Evolutionary conservation across 2,113 vertebrate genomes (phyloP), one percentile per base, ranked within the genome.

Genomic region (Gallinago jamesoni): DNA sequence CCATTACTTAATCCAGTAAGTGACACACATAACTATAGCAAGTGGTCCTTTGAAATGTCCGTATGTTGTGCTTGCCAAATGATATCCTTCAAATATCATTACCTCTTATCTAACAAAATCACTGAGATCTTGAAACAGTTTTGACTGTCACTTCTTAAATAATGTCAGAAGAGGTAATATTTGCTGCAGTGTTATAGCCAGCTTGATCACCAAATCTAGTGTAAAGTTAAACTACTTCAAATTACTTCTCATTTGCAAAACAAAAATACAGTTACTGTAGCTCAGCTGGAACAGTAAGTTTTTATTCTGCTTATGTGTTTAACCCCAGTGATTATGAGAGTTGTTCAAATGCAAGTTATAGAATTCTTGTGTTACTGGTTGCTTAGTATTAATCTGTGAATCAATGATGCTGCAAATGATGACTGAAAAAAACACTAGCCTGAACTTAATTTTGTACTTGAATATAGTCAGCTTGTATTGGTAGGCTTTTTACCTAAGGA

Each of bases 21-120:
- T 50, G 39, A 45, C 37, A 25, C 14, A 15, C 4, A 7, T 75
- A 73, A 45, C 50, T 82, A 7, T 4, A 88, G 55, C 59, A 80
- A 98, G 96, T 89, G 97, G 41, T 80, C 28, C 66, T 84, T 84
- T 73, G 28, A 56, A 91, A 82, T 63, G 21, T 39, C 35, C 0
- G 0, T 45, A 5, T 39, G 7, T 66, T 79, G 17, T 59, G 20
- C 69, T 82, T 77, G 30, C 17, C 27, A 19, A 37, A 69, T 7
- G 18, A 20, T 75, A 53, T 55, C 47, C 12, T 84, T 75, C 12
- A 70, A 45, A 37, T 74, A 74, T 35, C 14, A 9, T 83, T 67
- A 28, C 18, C 14, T 30, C 16, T 37, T 63, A 43, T 6, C 6
- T 63, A 53, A 39, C 16, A 67, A 75, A 78, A 63, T 50, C 25